Percentiles rank a stretch among this genome's conserved stretches.
phyloP scores from a whole-genome alignment of 2,888 invertebrate species.

The Cerastis leucographa region DNA sequence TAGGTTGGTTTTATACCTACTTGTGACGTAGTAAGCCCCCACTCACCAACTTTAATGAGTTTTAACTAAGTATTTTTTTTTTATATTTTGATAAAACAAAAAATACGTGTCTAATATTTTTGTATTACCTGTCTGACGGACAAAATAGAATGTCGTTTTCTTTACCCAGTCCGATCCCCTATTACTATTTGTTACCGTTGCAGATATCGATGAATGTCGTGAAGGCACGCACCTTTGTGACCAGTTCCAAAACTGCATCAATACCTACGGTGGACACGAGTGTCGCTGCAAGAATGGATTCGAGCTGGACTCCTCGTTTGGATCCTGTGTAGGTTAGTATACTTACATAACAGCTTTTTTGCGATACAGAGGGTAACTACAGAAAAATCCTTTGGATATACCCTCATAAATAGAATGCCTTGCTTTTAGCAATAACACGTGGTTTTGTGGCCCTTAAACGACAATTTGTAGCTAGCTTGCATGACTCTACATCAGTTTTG shows the following conservation, averaged over 20 bases:
- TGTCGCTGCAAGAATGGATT: constrained; percentile 89
- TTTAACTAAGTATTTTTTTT: too few species aligned
- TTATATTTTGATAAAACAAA: too few species aligned
- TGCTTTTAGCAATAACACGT: not conserved
- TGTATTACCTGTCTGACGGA: too few species aligned
- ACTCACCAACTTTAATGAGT: too few species aligned
- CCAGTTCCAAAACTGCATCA: constrained; percentile 88
- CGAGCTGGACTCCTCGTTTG: constrained; percentile 81
- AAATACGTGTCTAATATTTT: too few species aligned
- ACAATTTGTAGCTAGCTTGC: not conserved
- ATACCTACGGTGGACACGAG: constrained; percentile 88
- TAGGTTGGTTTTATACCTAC: too few species aligned
- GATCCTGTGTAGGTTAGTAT: constrained; percentile 84
- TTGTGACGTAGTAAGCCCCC: too few species aligned
- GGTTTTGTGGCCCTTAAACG: not conserved
- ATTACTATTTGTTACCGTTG: too few species aligned
- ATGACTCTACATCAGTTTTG: not conserved
- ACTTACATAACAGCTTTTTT: not conserved
- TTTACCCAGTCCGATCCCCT: too few species aligned
- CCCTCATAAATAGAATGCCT: not conserved
- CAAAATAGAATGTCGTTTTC: too few species aligned
- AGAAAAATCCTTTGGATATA: not conserved
- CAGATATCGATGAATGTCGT: constrained; percentile 96
- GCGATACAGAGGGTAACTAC: not conserved
- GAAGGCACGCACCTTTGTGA: constrained; percentile 88